phyloP scores from a whole-genome alignment of 2,113 vertebrate species.

The Paradisaea rubra region DNA sequence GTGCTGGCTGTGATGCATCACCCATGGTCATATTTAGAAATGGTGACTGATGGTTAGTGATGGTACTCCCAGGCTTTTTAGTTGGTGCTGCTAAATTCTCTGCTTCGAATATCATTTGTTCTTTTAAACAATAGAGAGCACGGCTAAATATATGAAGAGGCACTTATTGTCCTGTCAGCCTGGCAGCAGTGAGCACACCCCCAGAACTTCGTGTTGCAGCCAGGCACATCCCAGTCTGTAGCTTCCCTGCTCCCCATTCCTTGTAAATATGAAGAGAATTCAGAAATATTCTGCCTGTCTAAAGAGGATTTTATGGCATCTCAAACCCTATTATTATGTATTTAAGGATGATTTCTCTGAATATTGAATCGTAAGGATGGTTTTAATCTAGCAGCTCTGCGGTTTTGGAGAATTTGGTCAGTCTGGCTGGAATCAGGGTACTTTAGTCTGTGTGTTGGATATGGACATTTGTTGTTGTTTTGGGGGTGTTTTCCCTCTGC shows the following conservation, averaged over 20 bases:
- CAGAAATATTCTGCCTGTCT: not conserved
- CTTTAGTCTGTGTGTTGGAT: not conserved
- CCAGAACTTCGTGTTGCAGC: not conserved
- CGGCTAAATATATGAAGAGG: not conserved
- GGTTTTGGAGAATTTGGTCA: not conserved
- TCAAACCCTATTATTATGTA: not conserved
- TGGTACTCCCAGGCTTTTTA: not conserved
- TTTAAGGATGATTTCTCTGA: conserved; percentile 19
- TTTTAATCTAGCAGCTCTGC: not conserved
- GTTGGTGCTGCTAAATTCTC: not conserved
- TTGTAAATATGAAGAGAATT: not conserved
- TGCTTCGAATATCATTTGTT: not conserved
- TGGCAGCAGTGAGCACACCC: not conserved
- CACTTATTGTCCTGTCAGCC: not conserved
- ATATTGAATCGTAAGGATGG: not conserved
- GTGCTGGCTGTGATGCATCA: not conserved
- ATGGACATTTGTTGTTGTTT: not conserved
- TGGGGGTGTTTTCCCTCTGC: rapidly evolving
- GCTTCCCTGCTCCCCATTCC: not conserved
- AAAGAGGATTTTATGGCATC: conserved; percentile 20
- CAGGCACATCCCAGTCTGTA: not conserved
- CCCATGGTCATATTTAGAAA: not conserved
- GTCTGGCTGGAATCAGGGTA: not conserved
- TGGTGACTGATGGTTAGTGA: not conserved
- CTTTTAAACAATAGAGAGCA: not conserved